phyloP scores from a whole-genome alignment of 2,113 vertebrate species.

The Nestor notabilis region DNA sequence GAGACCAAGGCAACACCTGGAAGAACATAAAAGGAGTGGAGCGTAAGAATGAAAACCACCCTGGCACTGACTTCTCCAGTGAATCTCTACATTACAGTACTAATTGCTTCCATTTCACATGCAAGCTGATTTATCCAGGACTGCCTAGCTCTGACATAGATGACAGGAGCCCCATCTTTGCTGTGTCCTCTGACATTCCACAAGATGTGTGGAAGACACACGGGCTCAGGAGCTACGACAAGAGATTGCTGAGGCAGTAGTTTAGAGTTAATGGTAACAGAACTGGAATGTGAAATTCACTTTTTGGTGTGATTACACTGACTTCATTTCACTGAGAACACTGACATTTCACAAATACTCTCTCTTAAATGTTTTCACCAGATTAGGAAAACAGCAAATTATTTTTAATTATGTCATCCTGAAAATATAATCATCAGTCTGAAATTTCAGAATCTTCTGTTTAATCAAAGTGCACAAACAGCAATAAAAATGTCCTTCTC shows the following conservation, averaged over 20 bases:
- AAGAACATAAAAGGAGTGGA: background rate
- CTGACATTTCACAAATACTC: background rate
- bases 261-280: background rate
- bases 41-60: background rate
- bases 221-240: background rate
- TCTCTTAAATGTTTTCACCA: background rate
- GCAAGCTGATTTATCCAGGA: background rate
- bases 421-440: slow-evolving; percentile 34
- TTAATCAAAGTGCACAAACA: slow-evolving; percentile 55
- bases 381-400: slow-evolving; percentile 36
- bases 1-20: background rate
- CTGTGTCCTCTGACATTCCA: background rate
- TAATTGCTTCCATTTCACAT: background rate
- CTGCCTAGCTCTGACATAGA: background rate
- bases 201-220: background rate
- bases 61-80: background rate
- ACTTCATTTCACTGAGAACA: background rate
- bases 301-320: background rate
- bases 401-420: slow-evolving; percentile 52
- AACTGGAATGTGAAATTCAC: background rate
- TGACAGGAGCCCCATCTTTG: background rate
- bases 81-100: background rate
- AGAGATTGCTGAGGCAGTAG: background rate
- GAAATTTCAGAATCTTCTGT: slow-evolving; percentile 43
- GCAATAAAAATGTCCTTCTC: slow-evolving; percentile 24